Conservation (phyloP, 2,113 vertebrate genomes). For the Epinephelus moara region DNA sequence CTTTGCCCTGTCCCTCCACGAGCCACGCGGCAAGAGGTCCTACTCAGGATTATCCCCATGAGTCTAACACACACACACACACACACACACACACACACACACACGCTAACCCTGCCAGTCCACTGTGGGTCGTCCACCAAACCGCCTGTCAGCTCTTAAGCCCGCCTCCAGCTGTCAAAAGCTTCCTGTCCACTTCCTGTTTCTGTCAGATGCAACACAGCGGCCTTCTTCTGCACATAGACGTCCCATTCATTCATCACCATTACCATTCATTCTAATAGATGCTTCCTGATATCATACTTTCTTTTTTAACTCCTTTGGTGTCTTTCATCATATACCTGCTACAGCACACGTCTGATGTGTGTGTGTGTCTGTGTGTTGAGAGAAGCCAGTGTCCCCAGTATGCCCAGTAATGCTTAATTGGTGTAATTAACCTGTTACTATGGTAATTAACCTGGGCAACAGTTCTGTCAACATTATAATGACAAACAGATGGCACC, state of each 20-base stretch:
- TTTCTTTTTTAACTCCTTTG: conserved; percentile 11
- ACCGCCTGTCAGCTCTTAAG: conserved; percentile 46
- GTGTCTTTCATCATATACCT: conserved; percentile 62
- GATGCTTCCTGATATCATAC: conserved; percentile 56
- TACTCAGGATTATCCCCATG: conserved; percentile 56
- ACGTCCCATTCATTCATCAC: conserved; percentile 65
- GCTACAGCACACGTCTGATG: conserved; percentile 14
- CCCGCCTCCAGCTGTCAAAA: conserved; percentile 67
- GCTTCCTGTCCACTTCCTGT: conserved; percentile 77
- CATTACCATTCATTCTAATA: conserved; percentile 56
- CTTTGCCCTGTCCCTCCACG: conserved; percentile 65
- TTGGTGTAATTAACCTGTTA: conserved; percentile 82
- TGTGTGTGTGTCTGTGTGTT: conserved; percentile 32
- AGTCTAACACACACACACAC: conserved; percentile 25
- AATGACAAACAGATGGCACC: conserved; percentile 82
- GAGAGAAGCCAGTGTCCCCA: conserved; percentile 62
- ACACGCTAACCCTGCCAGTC: conserved; percentile 20
- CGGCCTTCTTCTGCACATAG: conserved; percentile 58
- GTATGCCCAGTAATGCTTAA: conserved; percentile 74
- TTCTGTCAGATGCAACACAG: conserved; percentile 72
- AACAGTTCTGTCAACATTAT: conserved; percentile 75
- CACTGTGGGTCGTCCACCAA: conserved; percentile 59
- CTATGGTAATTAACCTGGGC: conserved; percentile 76
- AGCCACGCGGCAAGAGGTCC: conserved; percentile 64
- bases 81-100: conserved; percentile 17